Evolutionary conservation across 2,888 invertebrate genomes (phyloP), one percentile per base, ranked within the genome.

Genomic region (Spodoptera picta): DNA sequence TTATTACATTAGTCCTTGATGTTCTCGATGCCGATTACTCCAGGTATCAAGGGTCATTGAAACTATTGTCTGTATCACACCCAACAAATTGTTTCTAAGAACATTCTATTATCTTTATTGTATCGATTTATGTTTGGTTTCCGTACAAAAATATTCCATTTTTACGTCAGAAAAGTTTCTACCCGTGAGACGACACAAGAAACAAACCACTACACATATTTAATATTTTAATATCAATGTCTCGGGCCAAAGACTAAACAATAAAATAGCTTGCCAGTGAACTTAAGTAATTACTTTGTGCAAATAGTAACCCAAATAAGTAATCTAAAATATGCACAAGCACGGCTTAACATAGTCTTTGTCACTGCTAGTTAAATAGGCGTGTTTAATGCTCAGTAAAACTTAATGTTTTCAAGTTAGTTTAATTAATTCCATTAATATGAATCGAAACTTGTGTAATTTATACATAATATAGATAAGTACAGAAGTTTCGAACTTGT

Each of bases 391-490:
- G 23, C 44, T 45, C 27, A 50, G 36, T 31, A 11, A 60, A 61
- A 44, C 23, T 51, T 51, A n/a, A 10, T n/a, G 36, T 60, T 47
- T 46, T 65, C 10, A 27, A 50, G 49, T 7, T 12, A 27, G 45
- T 43, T 44, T 62, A 47, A 76, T 63, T 63, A 64, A 72, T 64
- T 61, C 76, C 3, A 45, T 65, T 67, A 75, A 55, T 41, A 47
- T 36, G 45, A 59, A 61, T 53, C 46, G 14, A 45, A 31, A 55
- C 24, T 54, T 55, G 41, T 48, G 53, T 61, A 24, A 4, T 24
- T 59, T 67, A 70, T 60, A 56, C 49, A 51, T 7, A 11, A 41
- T 46, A 14, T 14, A 14, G 14, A 14, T 14, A 14, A 14, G 14
- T 14, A 14, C 14, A 14, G 14, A 14, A 14, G 14, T 14, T 14